These are phyloP conservation scores for Micromussa lordhowensis DNA, from an alignment of 92 coral and sea anemone genomes.

Conservation along the genomic window DNA sequence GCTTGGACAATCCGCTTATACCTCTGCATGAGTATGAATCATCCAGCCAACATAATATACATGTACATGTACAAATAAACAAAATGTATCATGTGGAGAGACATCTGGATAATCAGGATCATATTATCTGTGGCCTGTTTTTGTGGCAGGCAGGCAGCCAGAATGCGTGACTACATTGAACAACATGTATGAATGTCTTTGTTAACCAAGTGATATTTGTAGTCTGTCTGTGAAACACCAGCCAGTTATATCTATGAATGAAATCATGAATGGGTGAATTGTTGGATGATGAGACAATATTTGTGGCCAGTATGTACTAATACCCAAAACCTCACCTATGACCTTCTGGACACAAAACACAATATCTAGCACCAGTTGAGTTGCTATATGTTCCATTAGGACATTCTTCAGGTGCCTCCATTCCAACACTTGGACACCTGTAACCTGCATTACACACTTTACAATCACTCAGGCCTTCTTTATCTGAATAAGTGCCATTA, in stretches of 20 bases:
- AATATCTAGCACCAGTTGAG: constrained; percentile 63
- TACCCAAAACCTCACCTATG: constrained; percentile 40
- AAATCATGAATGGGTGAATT: neutral
- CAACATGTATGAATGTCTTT: neutral
- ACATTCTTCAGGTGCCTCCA: constrained; percentile 74
- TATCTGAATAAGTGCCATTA: constrained; percentile 76
- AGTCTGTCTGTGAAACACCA: neutral
- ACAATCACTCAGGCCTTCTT: constrained; percentile 58
- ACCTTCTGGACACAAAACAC: constrained; percentile 73
- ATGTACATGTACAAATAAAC: neutral
- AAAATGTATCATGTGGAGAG: neutral
- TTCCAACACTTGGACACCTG: constrained; percentile 69
- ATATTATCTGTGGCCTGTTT: neutral
- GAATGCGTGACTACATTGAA: neutral
- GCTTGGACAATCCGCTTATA: neutral
- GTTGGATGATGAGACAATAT: neutral
- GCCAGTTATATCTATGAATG: neutral
- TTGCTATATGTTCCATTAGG: constrained; percentile 74
- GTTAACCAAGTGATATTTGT: neutral
- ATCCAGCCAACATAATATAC: neutral
- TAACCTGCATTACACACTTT: constrained; percentile 74
- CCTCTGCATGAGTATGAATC: neutral
- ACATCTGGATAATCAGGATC: neutral
- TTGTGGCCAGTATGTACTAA: neutral
- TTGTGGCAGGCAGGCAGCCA: neutral